Evolutionary conservation across 2,113 vertebrate species (phyloP).

Genomic region (Passer domesticus): DNA sequence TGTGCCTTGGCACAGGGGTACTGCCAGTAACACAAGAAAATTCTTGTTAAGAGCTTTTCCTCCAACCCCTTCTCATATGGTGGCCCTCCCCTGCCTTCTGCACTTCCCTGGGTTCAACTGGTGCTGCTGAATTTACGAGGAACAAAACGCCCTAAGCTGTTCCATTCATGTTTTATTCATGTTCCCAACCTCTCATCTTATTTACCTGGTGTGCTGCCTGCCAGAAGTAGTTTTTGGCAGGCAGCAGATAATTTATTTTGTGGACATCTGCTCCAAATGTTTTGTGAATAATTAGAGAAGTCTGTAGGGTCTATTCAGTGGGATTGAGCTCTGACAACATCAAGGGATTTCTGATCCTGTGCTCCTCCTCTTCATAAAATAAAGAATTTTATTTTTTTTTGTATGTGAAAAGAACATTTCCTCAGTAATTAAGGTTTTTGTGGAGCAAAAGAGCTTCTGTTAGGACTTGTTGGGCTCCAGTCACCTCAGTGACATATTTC

Average conservation of each 20-base stretch:
- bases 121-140: background rate
- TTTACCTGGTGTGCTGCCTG: conserved; percentile 48
- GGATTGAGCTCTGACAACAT: background rate
- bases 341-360: background rate
- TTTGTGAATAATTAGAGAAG: conserved; percentile 47
- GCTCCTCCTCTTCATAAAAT: background rate
- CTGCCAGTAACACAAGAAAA: background rate
- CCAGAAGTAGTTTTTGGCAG: conserved; percentile 53
- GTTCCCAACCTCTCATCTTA: conserved; percentile 40
- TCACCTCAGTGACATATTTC: background rate
- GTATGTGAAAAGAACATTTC: background rate
- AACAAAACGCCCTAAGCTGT: conserved; percentile 15
- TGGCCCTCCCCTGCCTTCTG: background rate
- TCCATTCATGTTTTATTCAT: conserved; percentile 50
- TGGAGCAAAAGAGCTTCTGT: background rate
- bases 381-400: background rate
- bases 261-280: conserved; percentile 58
- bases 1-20: background rate
- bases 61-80: background rate
- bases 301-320: conserved; percentile 14
- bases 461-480: background rate
- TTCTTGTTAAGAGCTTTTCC: background rate
- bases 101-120: background rate
- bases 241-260: conserved; percentile 56
- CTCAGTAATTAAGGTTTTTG: background rate